Percentiles rank a stretch among this genome's conserved stretches.
phyloP scores from a whole-genome alignment of 2,888 invertebrate genomes.

The Drosophila sordidula region DNA sequence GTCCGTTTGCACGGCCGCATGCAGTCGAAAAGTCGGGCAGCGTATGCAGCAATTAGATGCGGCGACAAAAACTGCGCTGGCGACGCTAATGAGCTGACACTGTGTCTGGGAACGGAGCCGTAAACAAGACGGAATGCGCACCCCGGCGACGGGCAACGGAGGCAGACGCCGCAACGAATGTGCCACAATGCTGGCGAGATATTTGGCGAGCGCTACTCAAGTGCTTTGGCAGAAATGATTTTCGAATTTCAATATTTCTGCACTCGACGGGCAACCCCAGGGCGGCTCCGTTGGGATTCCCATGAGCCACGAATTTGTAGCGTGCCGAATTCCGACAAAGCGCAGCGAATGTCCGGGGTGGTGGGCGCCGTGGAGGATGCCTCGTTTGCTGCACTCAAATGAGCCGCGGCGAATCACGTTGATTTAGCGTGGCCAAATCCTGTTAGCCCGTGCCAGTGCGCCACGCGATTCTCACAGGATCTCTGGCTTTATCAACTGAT shows the following conservation, averaged over 20 bases:
- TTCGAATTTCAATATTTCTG: constrained; percentile 79
- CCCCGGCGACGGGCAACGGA: background rate
- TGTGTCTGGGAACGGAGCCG: constrained; percentile 62
- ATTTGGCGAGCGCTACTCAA: constrained; percentile 47
- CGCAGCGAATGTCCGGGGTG: constrained; percentile 83
- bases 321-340: constrained; percentile 84
- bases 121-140: constrained; percentile 33
- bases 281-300: constrained; percentile 61
- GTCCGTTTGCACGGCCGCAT: constrained; percentile 16
- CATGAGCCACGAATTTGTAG: constrained; percentile 75
- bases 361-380: constrained; percentile 43
- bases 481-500: constrained; percentile 66
- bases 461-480: constrained; percentile 75
- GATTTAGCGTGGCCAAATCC: constrained; percentile 83
- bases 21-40: constrained; percentile 48
- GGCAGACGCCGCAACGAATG: constrained; percentile 61
- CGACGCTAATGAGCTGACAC: constrained; percentile 73
- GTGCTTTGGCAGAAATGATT: constrained; percentile 73
- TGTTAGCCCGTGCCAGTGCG: constrained; percentile 73
- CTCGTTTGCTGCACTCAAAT: constrained; percentile 76
- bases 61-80: constrained; percentile 67
- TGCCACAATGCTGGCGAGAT: constrained; percentile 24
- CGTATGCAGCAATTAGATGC: constrained; percentile 82
- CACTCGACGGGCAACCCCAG: constrained; percentile 46
- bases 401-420: constrained; percentile 82